Evolutionary conservation across 2,888 invertebrate species (phyloP), one percentile per base, ranked within the genome.

Genomic region (Pelosia muscerda): DNA sequence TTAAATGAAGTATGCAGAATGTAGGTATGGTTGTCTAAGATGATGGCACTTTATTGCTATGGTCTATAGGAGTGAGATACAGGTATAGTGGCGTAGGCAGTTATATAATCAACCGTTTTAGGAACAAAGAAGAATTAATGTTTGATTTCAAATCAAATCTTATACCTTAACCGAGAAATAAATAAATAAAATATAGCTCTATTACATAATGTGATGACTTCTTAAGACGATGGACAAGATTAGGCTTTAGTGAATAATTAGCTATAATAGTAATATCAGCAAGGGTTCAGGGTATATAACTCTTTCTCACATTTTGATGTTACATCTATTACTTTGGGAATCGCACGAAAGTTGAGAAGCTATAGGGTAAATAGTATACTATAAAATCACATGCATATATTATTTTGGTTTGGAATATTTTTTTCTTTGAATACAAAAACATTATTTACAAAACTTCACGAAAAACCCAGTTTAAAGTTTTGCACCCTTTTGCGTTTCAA

Each of bases 171-270:
- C 77, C 78, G 74, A 90, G 83, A 84, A 91, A 92, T 92, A 92
- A 92, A 89, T 92, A 88, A 92, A 89, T 92, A 88, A 90, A 87
- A 86, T 88, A 90, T 88, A 92, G 77, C 84, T 89, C 83, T 91
- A 89, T 68, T 86, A 81, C 83, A 87, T 89, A 92, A 82, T 94
- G 94, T 93, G 93, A 93, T 94, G 94, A 88, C 90, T 81, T 84
- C 86, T 86, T 90, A 91, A 84, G 77, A 86, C 87, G 84, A 91
- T 89, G 88, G 94, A 93, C 94, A 94, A 94, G 94, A 92, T 88
- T 79, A 87, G 94, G 93, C 94, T 91, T 90, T 90, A 90, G 89
- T 90, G 91, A 90, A 89, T 84, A 85, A 85, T 82, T 86, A 76
- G 76, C 79, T 84, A 82, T 73, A 79, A 76, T 84, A 85, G 81